phyloP scores from a whole-genome alignment of 2,888 invertebrate genomes.

The Acleris cristana region DNA sequence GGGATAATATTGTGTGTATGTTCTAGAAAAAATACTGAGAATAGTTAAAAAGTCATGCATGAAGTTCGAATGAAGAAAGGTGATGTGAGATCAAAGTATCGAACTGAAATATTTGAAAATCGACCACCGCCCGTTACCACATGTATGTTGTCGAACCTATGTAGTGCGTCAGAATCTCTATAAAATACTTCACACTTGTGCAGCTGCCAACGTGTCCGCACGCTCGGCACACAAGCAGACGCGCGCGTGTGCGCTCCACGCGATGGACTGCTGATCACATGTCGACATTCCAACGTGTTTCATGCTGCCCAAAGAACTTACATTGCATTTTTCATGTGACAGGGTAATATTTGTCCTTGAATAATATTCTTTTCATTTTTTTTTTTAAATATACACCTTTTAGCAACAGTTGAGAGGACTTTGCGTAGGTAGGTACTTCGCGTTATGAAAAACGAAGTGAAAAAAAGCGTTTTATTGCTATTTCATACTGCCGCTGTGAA shows the following conservation, averaged over 20 bases:
- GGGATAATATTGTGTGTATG: background rate
- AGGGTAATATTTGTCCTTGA: conserved; percentile 39
- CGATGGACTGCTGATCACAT: conserved; percentile 69
- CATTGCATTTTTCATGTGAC: conserved; percentile 47
- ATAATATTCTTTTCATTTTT: background rate
- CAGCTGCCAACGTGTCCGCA: conserved; percentile 54
- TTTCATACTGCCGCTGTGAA: too few species aligned
- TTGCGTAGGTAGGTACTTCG: too few species aligned
- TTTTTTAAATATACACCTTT: too few species aligned
- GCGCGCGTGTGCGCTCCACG: conserved; percentile 61
- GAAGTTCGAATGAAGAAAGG: too few species aligned
- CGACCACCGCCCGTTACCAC: conserved; percentile 14
- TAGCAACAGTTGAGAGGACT: too few species aligned
- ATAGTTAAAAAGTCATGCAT: too few species aligned
- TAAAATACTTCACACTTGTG: conserved; percentile 46
- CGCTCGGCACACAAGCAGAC: conserved; percentile 58
- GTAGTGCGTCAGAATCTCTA: conserved; percentile 19
- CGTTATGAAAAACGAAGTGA: too few species aligned
- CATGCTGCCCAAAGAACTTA: conserved; percentile 47
- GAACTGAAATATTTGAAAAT: conserved; percentile 21
- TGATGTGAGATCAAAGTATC: too few species aligned
- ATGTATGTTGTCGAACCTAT: conserved; percentile 12
- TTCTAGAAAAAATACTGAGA: too few species aligned
- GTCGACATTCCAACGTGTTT: conserved; percentile 73
- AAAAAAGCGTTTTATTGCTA: background rate